These are phyloP conservation scores for Melanerpes aurifrons DNA, from an alignment of 2,113 vertebrate species.

Conservation along the genomic window DNA sequence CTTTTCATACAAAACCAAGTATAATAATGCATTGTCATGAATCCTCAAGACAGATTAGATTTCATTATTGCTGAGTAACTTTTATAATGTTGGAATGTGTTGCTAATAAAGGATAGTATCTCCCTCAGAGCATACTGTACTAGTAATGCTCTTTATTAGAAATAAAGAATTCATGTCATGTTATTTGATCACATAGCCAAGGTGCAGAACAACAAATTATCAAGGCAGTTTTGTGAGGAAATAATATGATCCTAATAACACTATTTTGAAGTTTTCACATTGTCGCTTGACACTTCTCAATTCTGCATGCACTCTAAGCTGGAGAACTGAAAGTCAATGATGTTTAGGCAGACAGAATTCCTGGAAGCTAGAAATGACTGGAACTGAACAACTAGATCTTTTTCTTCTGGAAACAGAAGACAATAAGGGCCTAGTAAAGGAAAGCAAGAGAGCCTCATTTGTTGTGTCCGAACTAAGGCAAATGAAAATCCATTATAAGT, in stretches of 20 bases:
- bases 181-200: conserved; percentile 32
- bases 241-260: neutral
- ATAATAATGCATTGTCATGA: conserved; percentile 41
- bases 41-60: conserved; percentile 47
- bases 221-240: conserved; percentile 24
- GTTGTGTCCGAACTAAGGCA: neutral
- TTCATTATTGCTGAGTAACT: conserved; percentile 56
- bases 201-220: conserved; percentile 28
- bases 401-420: neutral
- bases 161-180: conserved; percentile 11
- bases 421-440: neutral
- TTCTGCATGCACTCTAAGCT: neutral
- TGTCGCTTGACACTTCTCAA: neutral
- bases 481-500: neutral
- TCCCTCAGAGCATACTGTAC: conserved; percentile 2
- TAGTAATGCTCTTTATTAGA: conserved; percentile 31
- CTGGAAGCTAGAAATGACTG: neutral
- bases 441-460: neutral
- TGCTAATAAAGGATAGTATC: conserved; percentile 43
- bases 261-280: neutral
- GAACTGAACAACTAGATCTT: neutral
- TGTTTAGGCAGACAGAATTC: neutral
- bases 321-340: neutral
- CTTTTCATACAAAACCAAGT: conserved; percentile 44
- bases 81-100: conserved; percentile 43